Conservation (phyloP, 2,888 invertebrate genomes). For the Acleris sparsana region DNA sequence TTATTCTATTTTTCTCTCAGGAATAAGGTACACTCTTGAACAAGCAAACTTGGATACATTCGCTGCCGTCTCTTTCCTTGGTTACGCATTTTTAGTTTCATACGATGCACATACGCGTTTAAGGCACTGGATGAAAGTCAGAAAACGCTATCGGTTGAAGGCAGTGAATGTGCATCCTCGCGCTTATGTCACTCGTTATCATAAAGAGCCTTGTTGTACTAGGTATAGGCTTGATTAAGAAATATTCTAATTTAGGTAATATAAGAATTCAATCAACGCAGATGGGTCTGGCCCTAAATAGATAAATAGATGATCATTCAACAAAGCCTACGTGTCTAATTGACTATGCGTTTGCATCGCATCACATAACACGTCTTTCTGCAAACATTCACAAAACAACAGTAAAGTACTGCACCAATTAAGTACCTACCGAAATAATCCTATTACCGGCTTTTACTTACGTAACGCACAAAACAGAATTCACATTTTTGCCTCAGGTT, state of each 20-base stretch:
- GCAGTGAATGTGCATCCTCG: too few relatives aligned
- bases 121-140: too few relatives aligned
- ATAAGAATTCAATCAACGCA: slow-evolving; percentile 10
- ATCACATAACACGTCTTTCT: slow-evolving; percentile 6
- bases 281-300: slow-evolving; percentile 4
- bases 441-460: slow-evolving; percentile 24
- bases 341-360: slow-evolving; percentile 31
- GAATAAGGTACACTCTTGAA: too few relatives aligned
- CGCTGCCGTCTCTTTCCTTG: too few relatives aligned
- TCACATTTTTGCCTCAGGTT: slow-evolving; percentile 11
- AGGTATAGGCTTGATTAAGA: slow-evolving; percentile 3
- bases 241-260: background rate
- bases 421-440: slow-evolving; percentile 12
- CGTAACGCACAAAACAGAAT: slow-evolving; percentile 1
- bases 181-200: too few relatives aligned
- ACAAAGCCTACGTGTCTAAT: slow-evolving; percentile 26
- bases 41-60: too few relatives aligned
- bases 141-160: too few relatives aligned
- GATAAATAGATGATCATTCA: slow-evolving; percentile 15
- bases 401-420: slow-evolving; percentile 10
- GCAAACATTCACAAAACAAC: slow-evolving; percentile 28
- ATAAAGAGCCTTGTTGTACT: too few relatives aligned
- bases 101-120: too few relatives aligned
- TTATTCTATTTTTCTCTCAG: too few relatives aligned
- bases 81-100: too few relatives aligned